Conservation (phyloP, 2,797 vertebrate genomes). For the Spatula versicolor region DNA sequence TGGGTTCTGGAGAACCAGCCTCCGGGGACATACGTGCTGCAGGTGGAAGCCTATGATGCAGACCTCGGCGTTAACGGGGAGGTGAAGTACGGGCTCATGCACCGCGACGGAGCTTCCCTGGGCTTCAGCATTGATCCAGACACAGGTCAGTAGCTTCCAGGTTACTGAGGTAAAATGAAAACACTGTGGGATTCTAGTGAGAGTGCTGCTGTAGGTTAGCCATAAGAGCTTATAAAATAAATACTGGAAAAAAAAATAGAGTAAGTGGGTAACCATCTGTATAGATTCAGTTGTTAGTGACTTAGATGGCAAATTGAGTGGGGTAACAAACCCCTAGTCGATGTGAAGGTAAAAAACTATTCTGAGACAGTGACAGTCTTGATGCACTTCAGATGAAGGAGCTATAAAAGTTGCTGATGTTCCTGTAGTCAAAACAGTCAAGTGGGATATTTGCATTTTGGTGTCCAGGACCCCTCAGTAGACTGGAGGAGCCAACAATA, state of each 20-base stretch:
- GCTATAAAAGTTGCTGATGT: neutral
- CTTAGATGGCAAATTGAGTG: neutral
- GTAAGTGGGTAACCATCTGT: neutral
- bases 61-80: slow-evolving; percentile 89
- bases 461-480: neutral
- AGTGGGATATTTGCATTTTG: neutral
- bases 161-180: neutral
- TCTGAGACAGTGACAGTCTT: neutral
- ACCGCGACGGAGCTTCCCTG: slow-evolving; percentile 82
- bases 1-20: slow-evolving; percentile 89
- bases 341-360: neutral
- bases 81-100: slow-evolving; percentile 90
- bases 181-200: neutral
- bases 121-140: slow-evolving; percentile 85
- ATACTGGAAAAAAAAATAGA: neutral
- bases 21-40: slow-evolving; percentile 82
- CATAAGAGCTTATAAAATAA: neutral
- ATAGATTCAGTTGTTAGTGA: neutral
- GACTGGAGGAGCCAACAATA: neutral
- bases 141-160: slow-evolving; percentile 77
- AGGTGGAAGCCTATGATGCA: slow-evolving; percentile 85
- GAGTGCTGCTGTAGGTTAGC: neutral
- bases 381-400: neutral
- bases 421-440: neutral
- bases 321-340: neutral